Percentiles rank a stretch among this genome's conserved stretches.
phyloP scores from a whole-genome alignment of 2,113 vertebrate species.

The Trematomus loennbergii region DNA sequence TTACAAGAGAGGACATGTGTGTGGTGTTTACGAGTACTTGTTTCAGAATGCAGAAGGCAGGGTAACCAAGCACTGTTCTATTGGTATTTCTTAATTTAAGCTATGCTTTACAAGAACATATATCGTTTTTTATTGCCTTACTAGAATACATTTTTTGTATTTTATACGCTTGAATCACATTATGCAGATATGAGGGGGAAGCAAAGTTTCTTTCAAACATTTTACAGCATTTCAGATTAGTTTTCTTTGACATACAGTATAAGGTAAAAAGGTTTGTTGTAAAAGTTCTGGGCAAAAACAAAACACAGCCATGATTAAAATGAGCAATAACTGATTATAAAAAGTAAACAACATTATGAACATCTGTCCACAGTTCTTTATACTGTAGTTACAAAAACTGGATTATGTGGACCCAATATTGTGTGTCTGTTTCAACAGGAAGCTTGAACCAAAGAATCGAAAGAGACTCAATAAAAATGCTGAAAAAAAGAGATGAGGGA shows the following conservation, averaged over 20 bases:
- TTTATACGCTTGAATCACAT: too few relatives aligned
- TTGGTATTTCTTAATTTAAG: too few relatives aligned
- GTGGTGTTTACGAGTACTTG: too few relatives aligned
- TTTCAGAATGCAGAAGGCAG: too few relatives aligned
- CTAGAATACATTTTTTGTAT: background rate
- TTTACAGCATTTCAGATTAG: background rate
- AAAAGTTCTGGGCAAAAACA: too few relatives aligned
- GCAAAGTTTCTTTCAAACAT: background rate
- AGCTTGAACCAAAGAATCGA: constrained; percentile 13
- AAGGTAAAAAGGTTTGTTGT: too few relatives aligned
- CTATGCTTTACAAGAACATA: too few relatives aligned
- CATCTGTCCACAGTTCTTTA: background rate
- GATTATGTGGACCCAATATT: background rate
- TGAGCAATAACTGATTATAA: too few relatives aligned
- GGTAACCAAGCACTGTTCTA: too few relatives aligned
- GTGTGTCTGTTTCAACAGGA: constrained; percentile 44
- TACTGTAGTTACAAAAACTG: background rate
- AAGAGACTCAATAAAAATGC: background rate
- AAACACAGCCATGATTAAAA: too few relatives aligned
- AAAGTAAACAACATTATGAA: background rate
- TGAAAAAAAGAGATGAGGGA: constrained; percentile 18
- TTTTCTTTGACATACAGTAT: background rate
- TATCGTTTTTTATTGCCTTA: too few relatives aligned
- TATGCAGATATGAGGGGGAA: background rate
- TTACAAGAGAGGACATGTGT: too few relatives aligned